Conservation (phyloP, 37 sponge, comb jelly and placozoan genomes). For the Corticium candelabrum region DNA sequence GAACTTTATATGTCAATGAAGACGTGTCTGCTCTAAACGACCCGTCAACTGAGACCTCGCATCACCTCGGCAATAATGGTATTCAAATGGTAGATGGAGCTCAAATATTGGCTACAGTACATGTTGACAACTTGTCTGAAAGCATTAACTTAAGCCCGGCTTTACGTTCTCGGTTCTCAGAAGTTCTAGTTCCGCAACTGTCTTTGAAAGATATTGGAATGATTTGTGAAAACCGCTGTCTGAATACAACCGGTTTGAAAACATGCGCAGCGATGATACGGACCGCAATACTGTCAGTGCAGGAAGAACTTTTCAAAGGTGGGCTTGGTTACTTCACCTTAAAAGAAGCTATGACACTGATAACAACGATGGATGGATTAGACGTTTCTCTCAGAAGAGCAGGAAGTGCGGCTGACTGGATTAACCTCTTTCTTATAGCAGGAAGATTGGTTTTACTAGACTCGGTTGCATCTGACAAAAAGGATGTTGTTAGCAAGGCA, state of each 20-base stretch:
- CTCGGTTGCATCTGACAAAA: no score
- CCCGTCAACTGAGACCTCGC: background rate
- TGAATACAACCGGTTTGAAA: no score
- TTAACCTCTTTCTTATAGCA: no score
- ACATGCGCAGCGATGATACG: no score
- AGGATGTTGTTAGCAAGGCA: no score
- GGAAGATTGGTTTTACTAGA: no score
- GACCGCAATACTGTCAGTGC: background rate
- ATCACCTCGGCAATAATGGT: background rate
- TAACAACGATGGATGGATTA: background rate
- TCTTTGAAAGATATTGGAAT: background rate
- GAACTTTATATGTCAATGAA: background rate
- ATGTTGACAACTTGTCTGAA: background rate
- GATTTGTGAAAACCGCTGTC: background rate
- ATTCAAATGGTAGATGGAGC: background rate
- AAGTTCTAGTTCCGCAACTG: background rate
- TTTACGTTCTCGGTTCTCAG: background rate
- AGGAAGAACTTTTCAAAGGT: background rate
- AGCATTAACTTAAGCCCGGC: background rate
- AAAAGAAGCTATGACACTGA: background rate
- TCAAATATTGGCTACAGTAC: background rate
- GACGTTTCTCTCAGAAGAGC: no score
- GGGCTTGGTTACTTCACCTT: background rate
- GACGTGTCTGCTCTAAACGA: background rate
- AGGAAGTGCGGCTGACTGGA: no score